Base-by-base conservation (phyloP, 2,113 vertebrate genomes). In the Gallinago jamesoni region DNA sequence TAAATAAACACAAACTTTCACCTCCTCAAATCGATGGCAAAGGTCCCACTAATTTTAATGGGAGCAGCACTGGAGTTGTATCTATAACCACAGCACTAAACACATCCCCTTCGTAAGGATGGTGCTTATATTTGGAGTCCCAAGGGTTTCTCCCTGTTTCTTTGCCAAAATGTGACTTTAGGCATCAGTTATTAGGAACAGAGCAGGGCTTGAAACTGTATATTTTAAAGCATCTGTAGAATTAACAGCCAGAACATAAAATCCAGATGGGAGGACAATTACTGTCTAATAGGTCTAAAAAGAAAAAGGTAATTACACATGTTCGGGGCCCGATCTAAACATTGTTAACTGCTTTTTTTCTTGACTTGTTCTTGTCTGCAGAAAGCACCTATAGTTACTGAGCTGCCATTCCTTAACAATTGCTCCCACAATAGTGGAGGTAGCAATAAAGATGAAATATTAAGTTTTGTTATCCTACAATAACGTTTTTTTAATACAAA, bases 221-320 rank as follows among this genome's bases (percentile, higher is more conserved):
- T 95, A 83, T 95, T 47, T 94, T 90, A 92, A 95, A 87, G 47
- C 43, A 52, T 45, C 76, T 87, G 57, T 66, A 89, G 22, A 55
- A 81, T 80, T 94, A 73, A 67, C 64, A 85, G 76, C 70, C 48
- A 93, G 89, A 95, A 83, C 47, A 93, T 84, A 95, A 95, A 77
- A 95, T 87, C 67, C 57, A 84, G 64, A 47, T 67, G 79, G 52
- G 90, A 95, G 35, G 43, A 87, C 9, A 2, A 93, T 89, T 87
- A 81, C 5, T 64, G 10, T 64, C 10, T 67, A 92, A 89, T 55
- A 74, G 67, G 59, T 95, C 96, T 94, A 81, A 89, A 87, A 76
- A 68, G 39, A 47, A 41, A 91, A 86, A 89, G 28, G 11, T 82
- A 85, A 89, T 92, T 94, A 90, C 33, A 81, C 14, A 14, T 94